Evolutionary conservation across 2,888 invertebrate species (phyloP), one percentile per base, ranked within the genome.

Genomic region (Drosophila longiperda): DNA sequence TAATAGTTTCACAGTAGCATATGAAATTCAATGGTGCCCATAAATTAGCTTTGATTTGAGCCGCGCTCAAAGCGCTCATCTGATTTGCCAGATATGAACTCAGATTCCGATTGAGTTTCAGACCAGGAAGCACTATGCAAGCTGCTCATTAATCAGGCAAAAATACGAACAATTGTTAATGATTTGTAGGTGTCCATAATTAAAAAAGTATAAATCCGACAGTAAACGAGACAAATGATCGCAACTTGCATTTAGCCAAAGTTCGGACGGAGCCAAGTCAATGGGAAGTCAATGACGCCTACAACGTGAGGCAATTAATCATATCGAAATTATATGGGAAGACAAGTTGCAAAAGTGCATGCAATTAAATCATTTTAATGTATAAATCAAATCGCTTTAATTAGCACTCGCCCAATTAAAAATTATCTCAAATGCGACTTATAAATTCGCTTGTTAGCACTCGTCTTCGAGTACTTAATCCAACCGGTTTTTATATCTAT

Each of bases 111-210:
- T 15, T 45, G 20, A 23, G 45, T 5, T 23, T 36, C 32, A n/a
- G 40, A 32, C 33, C 69, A 64, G 88, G 80, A 88, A 88, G 60
- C 58, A 67, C 86, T 86, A 65, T 65, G 68, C 73, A 83, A 75
- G 63, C 36, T 23, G 72, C 76, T 89, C 71, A 76, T 81, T 89
- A 79, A 84, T 78, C 76, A 76, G 80, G 29, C 42, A 64, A 50
- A 36, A 36, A 65, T 52, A 17, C 60, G 8, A 45, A 15, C 60
- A 66, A 63, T 73, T 74, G 49, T 61, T 55, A 40, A 54, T 84
- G 82, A 89, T 80, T 90, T 75, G 82, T 80, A 80, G 80, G 84
- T 90, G 91, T 82, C 91, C 82, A 90, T 90, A 81, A 77, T 87
- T 76, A 87, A 69, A 45, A 45, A 60, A 62, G 65, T 78, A 82